Evolutionary conservation across 2,888 invertebrate genomes (phyloP), one percentile per base, ranked within the genome.

Genomic region (Diplazon laetatorius): DNA sequence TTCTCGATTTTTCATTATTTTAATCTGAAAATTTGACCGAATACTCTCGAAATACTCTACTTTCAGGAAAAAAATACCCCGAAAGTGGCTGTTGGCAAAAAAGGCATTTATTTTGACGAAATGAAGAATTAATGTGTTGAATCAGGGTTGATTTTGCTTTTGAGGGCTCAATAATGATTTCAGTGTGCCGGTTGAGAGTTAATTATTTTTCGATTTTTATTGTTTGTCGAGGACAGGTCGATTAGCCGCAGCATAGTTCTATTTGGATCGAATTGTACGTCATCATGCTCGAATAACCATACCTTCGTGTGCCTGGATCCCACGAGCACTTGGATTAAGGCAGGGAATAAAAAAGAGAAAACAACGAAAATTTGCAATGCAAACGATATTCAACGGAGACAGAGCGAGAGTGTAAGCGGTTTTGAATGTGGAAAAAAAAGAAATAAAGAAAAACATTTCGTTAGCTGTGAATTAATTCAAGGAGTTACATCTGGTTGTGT

Each of bases 281-380:
- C 65, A 70, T 75, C 78, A 81, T 80, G 80, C 78, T 77, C 69
- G 71, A 78, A 82, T 73, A 71, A 75, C 80, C 83, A 81, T 85
- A 85, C 85, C 85, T 85, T 83, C 66, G 70, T 80, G 80, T 82
- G 81, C 76, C 80, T 72, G 81, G 80, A 82, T 82, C 81, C 83
- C 82, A 65, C 69, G 80, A 81, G 80, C 76, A 82, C 80, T 80
- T 79, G 57, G 66, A 79, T 68, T 55, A 62, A 71, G 30, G 63
- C 25, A 66, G 63, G 72, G 70, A 72, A 42, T 60, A 81, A 57
- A 37, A 9, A 18, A 50, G 59, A 22, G 10, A 81, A 62, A 44
- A 9, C n/a, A 50, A 63, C 18, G 10, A 37, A 35, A 71, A 55
- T 52, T 59, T 16, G 70, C 69, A 65, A 62, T 12, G 60, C 25